Percentiles rank a stretch among this genome's conserved stretches.
phyloP scores from a whole-genome alignment of 2,797 vertebrate genomes.

The Netta rufina region DNA sequence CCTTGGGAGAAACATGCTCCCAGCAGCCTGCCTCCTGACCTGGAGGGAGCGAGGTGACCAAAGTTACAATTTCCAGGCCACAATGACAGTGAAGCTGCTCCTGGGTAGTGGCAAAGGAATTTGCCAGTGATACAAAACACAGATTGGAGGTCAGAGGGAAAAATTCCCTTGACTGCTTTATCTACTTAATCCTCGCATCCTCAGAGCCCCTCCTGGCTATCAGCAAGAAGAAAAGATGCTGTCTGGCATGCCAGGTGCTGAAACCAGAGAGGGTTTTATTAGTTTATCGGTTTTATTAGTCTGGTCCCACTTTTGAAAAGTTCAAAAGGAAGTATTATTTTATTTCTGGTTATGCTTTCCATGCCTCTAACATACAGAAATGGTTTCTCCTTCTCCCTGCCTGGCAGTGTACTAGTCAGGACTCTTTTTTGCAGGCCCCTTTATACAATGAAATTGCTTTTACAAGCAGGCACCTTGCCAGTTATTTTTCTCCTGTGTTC shows the following conservation, averaged over 20 bases:
- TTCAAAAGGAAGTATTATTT: neutral
- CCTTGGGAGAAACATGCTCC: neutral
- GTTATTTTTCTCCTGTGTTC: conserved; percentile 25
- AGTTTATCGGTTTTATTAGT: neutral
- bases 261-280: neutral
- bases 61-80: neutral
- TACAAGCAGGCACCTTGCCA: conserved; percentile 4
- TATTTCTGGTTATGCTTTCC: conserved; percentile 17
- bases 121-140: neutral
- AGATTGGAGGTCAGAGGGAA: neutral
- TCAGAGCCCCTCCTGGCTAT: neutral
- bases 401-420: neutral
- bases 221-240: neutral
- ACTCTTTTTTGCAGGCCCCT: neutral
- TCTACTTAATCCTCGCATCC: neutral
- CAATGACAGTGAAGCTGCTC: neutral
- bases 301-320: neutral
- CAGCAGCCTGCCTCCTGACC: neutral
- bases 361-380: neutral
- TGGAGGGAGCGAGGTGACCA: neutral
- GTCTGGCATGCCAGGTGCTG: neutral
- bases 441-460: conserved; percentile 34
- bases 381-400: neutral
- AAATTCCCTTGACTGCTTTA: neutral
- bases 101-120: neutral